Evolutionary conservation across 2,797 vertebrate species (phyloP).

Genomic region (Sebastes baramenuke): DNA sequence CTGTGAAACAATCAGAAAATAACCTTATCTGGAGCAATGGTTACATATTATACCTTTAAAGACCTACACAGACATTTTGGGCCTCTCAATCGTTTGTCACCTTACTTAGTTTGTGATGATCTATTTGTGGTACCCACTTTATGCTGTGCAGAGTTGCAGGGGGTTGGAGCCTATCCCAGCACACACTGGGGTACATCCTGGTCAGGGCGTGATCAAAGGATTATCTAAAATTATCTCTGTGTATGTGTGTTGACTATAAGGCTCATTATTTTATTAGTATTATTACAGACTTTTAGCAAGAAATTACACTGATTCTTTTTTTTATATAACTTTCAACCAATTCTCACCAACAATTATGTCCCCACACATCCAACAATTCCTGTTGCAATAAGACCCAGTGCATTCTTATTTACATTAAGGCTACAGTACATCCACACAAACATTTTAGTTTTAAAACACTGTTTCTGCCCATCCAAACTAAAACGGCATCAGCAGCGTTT

Average conservation of each 20-base stretch:
- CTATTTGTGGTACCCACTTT: neutral
- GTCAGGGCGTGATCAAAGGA: conserved; percentile 13
- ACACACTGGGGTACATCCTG: conserved; percentile 3
- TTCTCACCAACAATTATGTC: neutral
- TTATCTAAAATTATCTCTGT: neutral
- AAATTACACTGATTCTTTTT: neutral
- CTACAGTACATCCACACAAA: neutral
- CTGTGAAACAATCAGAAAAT: neutral
- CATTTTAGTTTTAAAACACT: no score
- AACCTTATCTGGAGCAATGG: neutral
- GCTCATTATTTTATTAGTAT: neutral
- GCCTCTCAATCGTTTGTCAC: neutral
- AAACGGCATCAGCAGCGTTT: neutral
- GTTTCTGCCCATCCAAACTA: no score
- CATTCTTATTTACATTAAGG: neutral
- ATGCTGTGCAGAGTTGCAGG: neutral
- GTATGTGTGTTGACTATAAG: neutral
- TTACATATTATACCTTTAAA: no score
- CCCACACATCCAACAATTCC: neutral
- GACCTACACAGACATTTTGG: neutral
- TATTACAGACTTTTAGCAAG: neutral
- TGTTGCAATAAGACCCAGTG: neutral
- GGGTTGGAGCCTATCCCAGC: conserved; percentile 10
- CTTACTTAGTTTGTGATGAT: neutral
- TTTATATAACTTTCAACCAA: neutral